These are phyloP conservation scores for Ciona savignyi DNA, from an alignment of 23 tunicate species.

Conservation along the genomic window DNA sequence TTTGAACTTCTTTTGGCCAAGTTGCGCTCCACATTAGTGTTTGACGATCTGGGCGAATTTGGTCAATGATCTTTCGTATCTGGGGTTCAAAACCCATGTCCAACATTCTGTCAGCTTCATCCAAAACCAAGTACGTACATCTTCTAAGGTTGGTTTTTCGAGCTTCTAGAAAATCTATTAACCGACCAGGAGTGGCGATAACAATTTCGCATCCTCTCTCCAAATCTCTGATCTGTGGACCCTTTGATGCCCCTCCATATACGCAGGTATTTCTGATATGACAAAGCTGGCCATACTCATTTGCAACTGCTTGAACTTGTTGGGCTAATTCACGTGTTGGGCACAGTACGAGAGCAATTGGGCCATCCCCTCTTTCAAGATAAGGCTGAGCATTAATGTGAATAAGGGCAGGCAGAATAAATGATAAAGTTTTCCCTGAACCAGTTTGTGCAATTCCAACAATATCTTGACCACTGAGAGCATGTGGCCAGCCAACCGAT, in stretches of 20 bases:
- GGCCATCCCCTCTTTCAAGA: constrained; percentile 97
- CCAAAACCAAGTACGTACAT: constrained; percentile 93
- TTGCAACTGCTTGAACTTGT: constrained; percentile 90
- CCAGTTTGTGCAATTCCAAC: constrained; percentile 99
- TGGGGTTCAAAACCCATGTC: constrained; percentile 99
- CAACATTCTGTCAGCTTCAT: constrained; percentile 99
- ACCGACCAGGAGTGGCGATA: constrained; percentile 95
- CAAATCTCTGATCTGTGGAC: constrained; percentile 87
- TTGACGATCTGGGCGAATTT: constrained; percentile 93
- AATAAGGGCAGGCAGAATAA: constrained; percentile 86
- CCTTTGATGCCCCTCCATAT: constrained; percentile 98
- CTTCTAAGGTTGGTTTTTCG: constrained; percentile 80
- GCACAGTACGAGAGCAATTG: constrained; percentile 89
- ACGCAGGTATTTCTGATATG: constrained; percentile 89
- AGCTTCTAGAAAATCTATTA: constrained; percentile 89
- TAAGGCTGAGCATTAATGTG: constrained; percentile 99
- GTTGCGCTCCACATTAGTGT: constrained; percentile 99
- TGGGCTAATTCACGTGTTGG: constrained; percentile 99
- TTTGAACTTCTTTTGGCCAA: constrained; percentile 98
- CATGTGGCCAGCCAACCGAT: constrained; percentile 93
- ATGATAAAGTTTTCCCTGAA: constrained; percentile 95
- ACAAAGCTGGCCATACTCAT: constrained; percentile 65
- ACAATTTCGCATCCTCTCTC: constrained; percentile 98
- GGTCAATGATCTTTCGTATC: constrained; percentile 96
- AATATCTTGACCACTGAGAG: constrained; percentile 73